phyloP scores from a whole-genome alignment of 2,113 vertebrate species.

The Zosterops borbonicus region DNA sequence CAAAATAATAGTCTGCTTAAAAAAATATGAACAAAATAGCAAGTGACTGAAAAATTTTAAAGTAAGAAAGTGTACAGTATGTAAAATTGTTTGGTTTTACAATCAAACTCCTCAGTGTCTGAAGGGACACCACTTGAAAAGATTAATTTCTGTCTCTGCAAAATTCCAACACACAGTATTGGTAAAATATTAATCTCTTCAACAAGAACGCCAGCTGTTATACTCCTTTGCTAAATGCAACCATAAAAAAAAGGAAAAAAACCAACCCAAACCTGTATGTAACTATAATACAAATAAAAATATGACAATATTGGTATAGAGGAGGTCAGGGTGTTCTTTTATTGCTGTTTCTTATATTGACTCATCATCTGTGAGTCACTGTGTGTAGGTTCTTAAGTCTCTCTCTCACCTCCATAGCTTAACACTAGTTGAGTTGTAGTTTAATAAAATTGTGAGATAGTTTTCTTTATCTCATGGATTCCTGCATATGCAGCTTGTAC shows the following conservation, averaged over 20 bases:
- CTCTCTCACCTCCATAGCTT: not conserved
- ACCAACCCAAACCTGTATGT: not conserved
- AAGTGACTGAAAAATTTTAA: not conserved
- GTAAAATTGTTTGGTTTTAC: not conserved
- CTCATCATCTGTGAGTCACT: not conserved
- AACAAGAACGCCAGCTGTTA: not conserved
- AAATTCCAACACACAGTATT: not conserved
- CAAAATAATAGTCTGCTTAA: not conserved
- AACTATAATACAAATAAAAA: not conserved
- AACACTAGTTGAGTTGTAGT: not conserved
- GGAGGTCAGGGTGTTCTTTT: not conserved
- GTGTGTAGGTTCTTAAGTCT: not conserved
- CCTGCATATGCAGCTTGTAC: not conserved
- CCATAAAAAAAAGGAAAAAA: not conserved
- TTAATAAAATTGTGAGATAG: not conserved
- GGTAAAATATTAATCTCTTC: not conserved
- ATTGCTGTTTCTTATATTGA: not conserved
- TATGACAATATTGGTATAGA: not conserved
- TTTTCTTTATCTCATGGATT: not conserved
- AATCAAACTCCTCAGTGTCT: not conserved
- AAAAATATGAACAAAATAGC: not conserved
- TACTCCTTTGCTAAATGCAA: not conserved
- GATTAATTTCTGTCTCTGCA: not conserved
- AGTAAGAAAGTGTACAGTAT: not conserved
- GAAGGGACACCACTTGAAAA: not conserved